Percentiles rank a stretch among this genome's conserved stretches.
These are phyloP conservation scores for Loriculus beryllinus DNA, from an alignment of 2,797 vertebrate genomes.

Conservation along the genomic window DNA sequence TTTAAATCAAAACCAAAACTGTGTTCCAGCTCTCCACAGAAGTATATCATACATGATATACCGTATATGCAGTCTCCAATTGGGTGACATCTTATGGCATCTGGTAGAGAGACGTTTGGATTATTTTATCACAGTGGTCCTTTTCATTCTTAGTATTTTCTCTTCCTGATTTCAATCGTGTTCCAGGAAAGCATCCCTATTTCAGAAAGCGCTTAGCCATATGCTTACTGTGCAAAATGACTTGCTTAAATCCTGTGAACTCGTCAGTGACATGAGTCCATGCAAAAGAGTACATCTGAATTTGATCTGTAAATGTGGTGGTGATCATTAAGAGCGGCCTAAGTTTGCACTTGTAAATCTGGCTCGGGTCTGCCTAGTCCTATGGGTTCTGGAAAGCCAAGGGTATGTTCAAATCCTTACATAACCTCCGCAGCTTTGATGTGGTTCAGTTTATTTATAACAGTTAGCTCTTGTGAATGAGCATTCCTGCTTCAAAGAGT, in stretches of 20 bases:
- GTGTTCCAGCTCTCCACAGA: not conserved
- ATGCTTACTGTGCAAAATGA: not conserved
- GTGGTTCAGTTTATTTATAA: constrained; percentile 63
- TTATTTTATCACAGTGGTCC: not conserved
- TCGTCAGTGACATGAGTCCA: not conserved
- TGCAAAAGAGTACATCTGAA: not conserved
- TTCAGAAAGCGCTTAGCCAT: not conserved
- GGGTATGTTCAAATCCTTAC: constrained; percentile 11
- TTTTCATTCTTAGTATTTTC: not conserved
- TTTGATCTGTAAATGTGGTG: not conserved
- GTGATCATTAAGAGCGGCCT: not conserved
- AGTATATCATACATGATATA: not conserved
- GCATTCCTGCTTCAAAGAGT: constrained; percentile 32
- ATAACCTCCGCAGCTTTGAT: constrained; percentile 51
- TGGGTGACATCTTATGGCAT: not conserved
- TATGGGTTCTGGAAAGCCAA: not conserved
- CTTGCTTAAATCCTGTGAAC: not conserved
- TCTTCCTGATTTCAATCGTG: not conserved
- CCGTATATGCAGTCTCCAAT: not conserved
- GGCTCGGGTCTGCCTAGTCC: not conserved
- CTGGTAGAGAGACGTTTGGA: not conserved
- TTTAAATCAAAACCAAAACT: not conserved
- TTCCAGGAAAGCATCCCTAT: not conserved
- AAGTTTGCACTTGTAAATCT: not conserved
- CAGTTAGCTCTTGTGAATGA: constrained; percentile 24